Conservation (phyloP, 2,113 vertebrate genomes). For the Hyperopisus bebe region DNA sequence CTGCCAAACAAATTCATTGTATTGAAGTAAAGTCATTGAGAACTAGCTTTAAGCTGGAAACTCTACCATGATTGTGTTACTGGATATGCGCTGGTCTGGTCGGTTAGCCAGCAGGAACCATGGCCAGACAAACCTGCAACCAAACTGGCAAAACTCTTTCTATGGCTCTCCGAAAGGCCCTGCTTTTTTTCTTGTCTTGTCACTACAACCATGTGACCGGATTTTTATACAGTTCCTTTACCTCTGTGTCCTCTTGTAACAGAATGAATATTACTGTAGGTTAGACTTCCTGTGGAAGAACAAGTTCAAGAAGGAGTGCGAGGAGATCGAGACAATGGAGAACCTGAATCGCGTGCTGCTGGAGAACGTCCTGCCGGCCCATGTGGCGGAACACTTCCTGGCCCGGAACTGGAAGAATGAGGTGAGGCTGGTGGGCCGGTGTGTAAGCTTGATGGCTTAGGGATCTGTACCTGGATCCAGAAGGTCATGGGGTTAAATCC, state of each 20-base stretch:
- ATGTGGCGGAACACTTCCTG: constrained; percentile 96
- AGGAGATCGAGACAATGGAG: constrained; percentile 99
- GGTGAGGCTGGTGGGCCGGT: constrained; percentile 56
- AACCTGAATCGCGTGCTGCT: constrained; percentile 91
- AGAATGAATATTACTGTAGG: constrained; percentile 99
- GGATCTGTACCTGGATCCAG: background rate
- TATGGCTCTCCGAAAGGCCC: background rate
- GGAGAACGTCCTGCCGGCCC: constrained; percentile 93
- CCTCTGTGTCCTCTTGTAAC: constrained; percentile 99
- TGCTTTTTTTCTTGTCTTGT: constrained; percentile 37
- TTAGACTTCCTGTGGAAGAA: constrained; percentile 99
- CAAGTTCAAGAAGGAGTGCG: constrained; percentile 98
- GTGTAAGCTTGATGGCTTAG: background rate
- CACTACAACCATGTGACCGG: constrained; percentile 60
- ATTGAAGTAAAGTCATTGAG: background rate
- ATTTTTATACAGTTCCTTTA: constrained; percentile 85
- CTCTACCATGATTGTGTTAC: background rate
- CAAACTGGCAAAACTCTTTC: background rate
- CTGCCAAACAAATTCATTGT: background rate
- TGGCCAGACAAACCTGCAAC: background rate
- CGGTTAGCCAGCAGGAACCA: background rate
- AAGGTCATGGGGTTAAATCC: background rate
- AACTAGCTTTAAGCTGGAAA: background rate
- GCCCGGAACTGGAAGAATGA: constrained; percentile 95
- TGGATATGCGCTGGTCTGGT: background rate